Conservation (phyloP, 2,797 vertebrate species). For the Champsocephalus gunnari region DNA sequence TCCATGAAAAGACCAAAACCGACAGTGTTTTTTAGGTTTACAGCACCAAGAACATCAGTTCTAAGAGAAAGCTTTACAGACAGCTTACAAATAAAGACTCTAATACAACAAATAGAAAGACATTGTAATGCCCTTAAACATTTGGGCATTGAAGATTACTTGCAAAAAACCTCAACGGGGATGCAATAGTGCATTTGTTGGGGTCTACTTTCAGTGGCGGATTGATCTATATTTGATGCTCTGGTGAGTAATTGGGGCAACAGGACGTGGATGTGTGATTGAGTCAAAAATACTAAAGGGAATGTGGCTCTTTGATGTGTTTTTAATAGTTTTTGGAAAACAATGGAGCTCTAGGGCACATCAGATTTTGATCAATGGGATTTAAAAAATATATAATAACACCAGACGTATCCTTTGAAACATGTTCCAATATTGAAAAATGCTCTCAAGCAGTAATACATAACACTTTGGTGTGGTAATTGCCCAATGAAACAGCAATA, state of each 20-base stretch:
- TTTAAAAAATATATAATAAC: not conserved
- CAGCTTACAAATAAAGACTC: not conserved
- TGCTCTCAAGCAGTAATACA: not conserved
- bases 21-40: not conserved
- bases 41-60: not conserved
- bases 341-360: no score
- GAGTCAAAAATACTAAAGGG: no score
- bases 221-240: not conserved
- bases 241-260: not conserved
- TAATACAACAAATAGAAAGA: not conserved
- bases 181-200: not conserved
- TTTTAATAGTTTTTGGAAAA: no score
- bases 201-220: conserved; percentile 12
- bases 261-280: no score
- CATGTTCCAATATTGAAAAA: not conserved
- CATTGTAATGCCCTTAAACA: not conserved
- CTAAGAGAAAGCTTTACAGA: not conserved
- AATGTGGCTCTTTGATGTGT: no score
- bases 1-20: not conserved
- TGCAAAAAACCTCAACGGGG: not conserved
- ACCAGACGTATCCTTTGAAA: not conserved
- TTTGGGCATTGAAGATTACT: not conserved
- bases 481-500: conserved; percentile 9
- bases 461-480: conserved; percentile 8
- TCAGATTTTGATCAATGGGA: not conserved